Evolutionary conservation across 1,140 invertebrate species (phyloP).

Genomic region (Neodiprion lecontei): DNA sequence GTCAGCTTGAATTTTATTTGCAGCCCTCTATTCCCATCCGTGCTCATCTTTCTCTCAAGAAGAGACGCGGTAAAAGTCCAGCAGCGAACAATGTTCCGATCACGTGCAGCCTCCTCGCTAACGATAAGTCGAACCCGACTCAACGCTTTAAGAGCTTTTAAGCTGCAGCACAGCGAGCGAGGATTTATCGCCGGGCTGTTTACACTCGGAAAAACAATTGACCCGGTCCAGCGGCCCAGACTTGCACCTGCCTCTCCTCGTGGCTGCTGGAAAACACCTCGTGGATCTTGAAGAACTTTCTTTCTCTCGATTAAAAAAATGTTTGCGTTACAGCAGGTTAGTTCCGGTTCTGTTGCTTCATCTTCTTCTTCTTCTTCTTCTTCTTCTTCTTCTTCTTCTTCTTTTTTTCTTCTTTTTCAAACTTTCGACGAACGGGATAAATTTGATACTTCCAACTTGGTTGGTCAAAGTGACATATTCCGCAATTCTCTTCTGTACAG

Average conservation of each 20-base stretch:
- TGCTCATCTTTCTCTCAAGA: too few species aligned
- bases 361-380: background rate
- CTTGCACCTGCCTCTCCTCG: background rate
- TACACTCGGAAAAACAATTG: constrained; percentile 52
- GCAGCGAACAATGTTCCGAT: too few species aligned
- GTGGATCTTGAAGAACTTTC: background rate
- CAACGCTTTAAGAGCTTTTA: constrained; percentile 53
- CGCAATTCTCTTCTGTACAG: too few species aligned
- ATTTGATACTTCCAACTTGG: too few species aligned
- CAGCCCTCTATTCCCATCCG: too few species aligned
- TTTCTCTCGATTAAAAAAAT: constrained; percentile 21
- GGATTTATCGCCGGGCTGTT: constrained; percentile 55
- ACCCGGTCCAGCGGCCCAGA: constrained; percentile 18
- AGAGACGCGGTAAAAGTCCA: too few species aligned
- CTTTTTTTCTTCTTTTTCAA: background rate
- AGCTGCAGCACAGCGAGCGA: constrained; percentile 47
- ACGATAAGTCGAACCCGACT: too few species aligned
- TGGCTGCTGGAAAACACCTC: background rate
- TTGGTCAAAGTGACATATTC: too few species aligned
- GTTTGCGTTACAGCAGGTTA: constrained; percentile 13
- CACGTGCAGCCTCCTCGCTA: too few species aligned
- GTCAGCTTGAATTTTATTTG: too few species aligned
- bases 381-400: background rate
- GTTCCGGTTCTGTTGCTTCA: background rate
- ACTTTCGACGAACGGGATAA: background rate